Evolutionary conservation across 2,888 invertebrate genomes (phyloP).

Genomic region (Eudasyphora cyanicolor): DNA sequence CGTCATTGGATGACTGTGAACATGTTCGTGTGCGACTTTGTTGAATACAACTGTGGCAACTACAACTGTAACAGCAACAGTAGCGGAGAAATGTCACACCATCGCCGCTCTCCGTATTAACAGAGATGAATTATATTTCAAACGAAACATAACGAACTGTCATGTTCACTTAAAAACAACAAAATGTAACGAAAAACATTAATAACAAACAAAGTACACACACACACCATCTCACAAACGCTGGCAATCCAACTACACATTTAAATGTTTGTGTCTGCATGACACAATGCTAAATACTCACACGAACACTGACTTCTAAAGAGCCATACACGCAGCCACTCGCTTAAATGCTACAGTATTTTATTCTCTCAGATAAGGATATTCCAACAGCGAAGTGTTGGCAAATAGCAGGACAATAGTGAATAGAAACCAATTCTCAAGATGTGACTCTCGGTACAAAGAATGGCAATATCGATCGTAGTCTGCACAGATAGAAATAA

Average conservation of each 20-base stretch:
- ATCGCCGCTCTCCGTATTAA: background rate
- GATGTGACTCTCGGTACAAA: too few species aligned
- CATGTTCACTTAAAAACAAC: conserved; percentile 53
- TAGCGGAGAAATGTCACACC: background rate
- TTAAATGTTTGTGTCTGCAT: too few species aligned
- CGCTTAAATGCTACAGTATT: background rate
- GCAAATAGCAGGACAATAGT: background rate
- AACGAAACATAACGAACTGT: conserved; percentile 44
- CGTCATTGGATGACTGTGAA: background rate
- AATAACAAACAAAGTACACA: conserved; percentile 45
- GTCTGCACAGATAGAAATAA: too few species aligned
- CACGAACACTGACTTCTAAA: background rate
- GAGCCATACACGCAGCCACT: background rate
- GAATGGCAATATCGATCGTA: too few species aligned
- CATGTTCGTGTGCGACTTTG: background rate
- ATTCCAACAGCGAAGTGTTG: background rate
- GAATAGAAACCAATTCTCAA: too few species aligned
- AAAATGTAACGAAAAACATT: conserved; percentile 46
- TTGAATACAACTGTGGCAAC: conserved; percentile 3
- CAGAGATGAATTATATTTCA: conserved; percentile 11
- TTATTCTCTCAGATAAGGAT: background rate
- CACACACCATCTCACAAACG: background rate
- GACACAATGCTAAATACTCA: conserved; percentile 16
- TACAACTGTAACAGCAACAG: background rate
- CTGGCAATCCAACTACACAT: too few species aligned